Base-by-base conservation (phyloP, 1,140 invertebrate species). In the Sminthurides bifidus region DNA sequence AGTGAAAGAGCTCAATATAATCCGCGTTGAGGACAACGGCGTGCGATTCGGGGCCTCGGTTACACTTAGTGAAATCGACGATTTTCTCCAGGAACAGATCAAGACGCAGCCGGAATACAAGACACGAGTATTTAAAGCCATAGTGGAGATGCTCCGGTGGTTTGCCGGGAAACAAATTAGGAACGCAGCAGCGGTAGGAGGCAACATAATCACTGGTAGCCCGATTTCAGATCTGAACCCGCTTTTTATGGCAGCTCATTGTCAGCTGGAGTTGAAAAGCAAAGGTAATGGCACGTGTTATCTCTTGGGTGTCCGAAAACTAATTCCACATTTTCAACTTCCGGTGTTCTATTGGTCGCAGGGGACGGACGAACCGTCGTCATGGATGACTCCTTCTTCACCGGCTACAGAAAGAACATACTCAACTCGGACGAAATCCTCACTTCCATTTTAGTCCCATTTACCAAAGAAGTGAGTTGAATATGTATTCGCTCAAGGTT, bases 191-290 rank as follows among this genome's bases (percentile, higher is more conserved):
- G 81, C 86, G 30, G 70, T 96, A 19, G 89, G 85, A 43, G 91
- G 92, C 24, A 96, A 95, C 71, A 89, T 95, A 45, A 84, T 94
- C 73, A 95, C 91, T 0, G 88, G 89, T 15, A 93, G 90, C 72
- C 92, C 92, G 0, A 95, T 96, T 68, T 95, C 91, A 10, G 92
- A 97, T 74, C 75, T 96, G 66, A 92, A 92, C 74, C 92, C 92
- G 17, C 81, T 97, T 59, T 81, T 94, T 57, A 81, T 92, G 75
- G 87, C 91, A 14, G 79, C 81, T 53, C 75, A 77, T 56, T 71
- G 72, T 46, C 59, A 71, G 24, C 63, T 86, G 5, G 69, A 77
- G 29, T 69, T 84, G 0, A 70, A 73, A 27, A 78, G 75, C 55
- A 69, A 75, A 75, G 60, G 75, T 76, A 66, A 76, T 68, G 48